Evolutionary conservation across 2,797 vertebrate genomes (phyloP), one percentile per base, ranked within the genome.

Genomic region (Diplodus puntazzo): DNA sequence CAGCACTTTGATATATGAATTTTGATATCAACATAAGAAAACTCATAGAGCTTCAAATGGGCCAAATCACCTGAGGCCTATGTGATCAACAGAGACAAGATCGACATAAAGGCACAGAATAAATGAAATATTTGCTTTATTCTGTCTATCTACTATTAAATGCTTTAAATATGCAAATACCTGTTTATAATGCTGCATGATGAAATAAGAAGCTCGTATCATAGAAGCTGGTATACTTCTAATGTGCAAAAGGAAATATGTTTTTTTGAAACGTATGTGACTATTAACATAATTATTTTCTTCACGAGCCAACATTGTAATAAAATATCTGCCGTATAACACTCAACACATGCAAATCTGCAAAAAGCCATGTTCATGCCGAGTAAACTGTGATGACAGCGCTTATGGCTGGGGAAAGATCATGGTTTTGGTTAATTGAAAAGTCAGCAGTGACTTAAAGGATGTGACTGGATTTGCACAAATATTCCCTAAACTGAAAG

Each of bases 121-220:
- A 30, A 2, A 60, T 10, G 2, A 39, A 14, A 27, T 20, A 10
- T 60, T 46, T 52, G 3, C 17, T 46, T 60, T 53, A 58, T 58
- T 52, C 21, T 23, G 23, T 60, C 3, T 49, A 25, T 49, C 9
- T 59, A 21, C 34, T 21, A 13, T 7, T 25, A 18, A 21, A 27
- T n/a, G 7, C 9, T 55, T 25, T 59, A 21, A 23, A 30, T 18
- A 17, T 48, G 21, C 11, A 23, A 46, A 5, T 16, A 46, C 45
- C n/a, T 30, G 42, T 16, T 59, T 13, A 13, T 54, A n/a, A 76
- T 55, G 34, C 42, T 73, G 39, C 23, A 73, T 55, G 52, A 73
- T 17, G 39, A 39, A 39, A 39, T 39, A 11, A 39, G 39, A 39
- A 54, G 18, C 9, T 39, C 2, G 14, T 57, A 43, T 69, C 42